Percentiles rank a stretch among this genome's conserved stretches.
Evolutionary conservation across 2,113 vertebrate species (phyloP).

Genomic region (Colinus virginianus): DNA sequence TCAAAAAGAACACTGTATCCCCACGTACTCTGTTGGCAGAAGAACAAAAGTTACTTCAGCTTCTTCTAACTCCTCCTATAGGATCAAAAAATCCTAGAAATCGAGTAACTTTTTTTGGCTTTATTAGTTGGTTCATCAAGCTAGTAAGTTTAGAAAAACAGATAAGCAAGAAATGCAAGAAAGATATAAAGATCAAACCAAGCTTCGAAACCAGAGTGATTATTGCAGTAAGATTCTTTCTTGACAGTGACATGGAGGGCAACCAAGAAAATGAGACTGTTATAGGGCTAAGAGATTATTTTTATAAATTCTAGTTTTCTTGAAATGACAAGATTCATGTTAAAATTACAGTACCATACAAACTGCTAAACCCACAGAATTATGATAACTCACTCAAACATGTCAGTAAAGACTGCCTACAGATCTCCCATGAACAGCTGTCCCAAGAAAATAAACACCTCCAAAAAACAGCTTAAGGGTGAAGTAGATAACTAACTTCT

Average conservation of each 20-base stretch:
- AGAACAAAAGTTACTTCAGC: background rate
- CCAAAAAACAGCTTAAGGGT: background rate
- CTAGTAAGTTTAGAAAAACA: background rate
- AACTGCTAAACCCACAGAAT: background rate
- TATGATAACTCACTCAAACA: background rate
- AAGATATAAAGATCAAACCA: background rate
- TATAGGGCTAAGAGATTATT: background rate
- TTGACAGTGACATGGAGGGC: background rate
- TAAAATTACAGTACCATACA: background rate
- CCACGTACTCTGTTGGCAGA: background rate
- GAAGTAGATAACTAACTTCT: background rate
- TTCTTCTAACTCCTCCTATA: background rate
- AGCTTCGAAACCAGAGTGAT: background rate
- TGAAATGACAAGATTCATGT: background rate
- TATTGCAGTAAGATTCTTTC: background rate
- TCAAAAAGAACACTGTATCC: background rate
- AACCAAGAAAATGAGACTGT: background rate
- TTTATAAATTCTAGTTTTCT: background rate
- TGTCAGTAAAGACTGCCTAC: background rate
- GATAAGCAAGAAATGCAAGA: background rate
- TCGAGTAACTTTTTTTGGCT: background rate
- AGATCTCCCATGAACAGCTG: background rate
- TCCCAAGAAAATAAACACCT: background rate
- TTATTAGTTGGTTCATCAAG: background rate
- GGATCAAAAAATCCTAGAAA: background rate